Conservation (phyloP, 92 coral and sea anemone genomes). For the Palythoa heliodiscus region DNA sequence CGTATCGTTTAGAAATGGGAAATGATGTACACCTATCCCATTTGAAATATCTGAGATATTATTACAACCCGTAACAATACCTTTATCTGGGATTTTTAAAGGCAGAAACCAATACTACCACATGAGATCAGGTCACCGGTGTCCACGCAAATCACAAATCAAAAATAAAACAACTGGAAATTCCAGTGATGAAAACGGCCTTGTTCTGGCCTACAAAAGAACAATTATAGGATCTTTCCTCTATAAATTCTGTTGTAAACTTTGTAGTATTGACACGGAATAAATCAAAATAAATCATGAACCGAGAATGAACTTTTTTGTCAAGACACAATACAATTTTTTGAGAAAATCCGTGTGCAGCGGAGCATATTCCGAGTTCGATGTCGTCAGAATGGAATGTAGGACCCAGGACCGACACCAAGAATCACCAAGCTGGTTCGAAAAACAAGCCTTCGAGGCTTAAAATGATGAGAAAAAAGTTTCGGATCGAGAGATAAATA, state of each 20-base stretch:
- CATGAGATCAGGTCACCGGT: constrained; percentile 16
- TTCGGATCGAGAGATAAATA: not conserved
- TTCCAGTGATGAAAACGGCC: too few relatives aligned
- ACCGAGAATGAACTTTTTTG: constrained; percentile 20
- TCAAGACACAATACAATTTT: constrained; percentile 15
- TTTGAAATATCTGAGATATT: constrained; percentile 18
- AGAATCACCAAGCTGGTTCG: constrained; percentile 9
- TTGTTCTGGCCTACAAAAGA: constrained; percentile 29
- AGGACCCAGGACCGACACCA: constrained; percentile 22
- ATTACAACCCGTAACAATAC: not conserved
- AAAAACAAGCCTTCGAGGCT: constrained; percentile 33
- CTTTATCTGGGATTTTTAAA: constrained; percentile 17
- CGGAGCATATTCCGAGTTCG: constrained; percentile 3
- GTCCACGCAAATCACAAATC: constrained; percentile 12
- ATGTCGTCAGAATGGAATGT: constrained; percentile 14
- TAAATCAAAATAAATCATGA: constrained; percentile 14
- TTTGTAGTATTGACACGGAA: constrained; percentile 22
- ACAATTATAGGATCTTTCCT: constrained; percentile 11
- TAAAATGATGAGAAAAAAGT: constrained; percentile 16
- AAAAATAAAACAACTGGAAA: constrained; percentile 14
- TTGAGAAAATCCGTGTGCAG: constrained; percentile 16
- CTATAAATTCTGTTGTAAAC: constrained; percentile 12
- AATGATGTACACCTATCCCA: constrained; percentile 27
- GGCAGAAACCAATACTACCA: not conserved
- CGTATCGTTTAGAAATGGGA: constrained; percentile 26